Evolutionary conservation across 2,888 invertebrate species (phyloP).

Genomic region (Phlogophora meticulosa): DNA sequence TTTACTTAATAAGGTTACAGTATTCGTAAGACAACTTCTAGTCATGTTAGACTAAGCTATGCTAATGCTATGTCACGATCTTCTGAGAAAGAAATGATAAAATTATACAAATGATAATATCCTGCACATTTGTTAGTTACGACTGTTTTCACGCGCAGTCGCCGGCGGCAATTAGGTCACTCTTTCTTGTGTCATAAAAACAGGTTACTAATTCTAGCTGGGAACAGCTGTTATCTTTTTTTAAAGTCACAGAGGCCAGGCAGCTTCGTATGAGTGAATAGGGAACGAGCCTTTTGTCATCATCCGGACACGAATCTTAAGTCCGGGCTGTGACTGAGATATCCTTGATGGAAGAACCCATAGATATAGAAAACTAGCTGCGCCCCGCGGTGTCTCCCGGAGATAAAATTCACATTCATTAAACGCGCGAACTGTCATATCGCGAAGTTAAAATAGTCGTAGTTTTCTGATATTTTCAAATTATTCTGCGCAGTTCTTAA

Average conservation of each 20-base stretch:
- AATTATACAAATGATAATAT: constrained; percentile 30
- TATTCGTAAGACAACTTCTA: constrained; percentile 35
- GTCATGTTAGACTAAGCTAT: constrained; percentile 6
- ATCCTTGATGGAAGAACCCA: too few species aligned
- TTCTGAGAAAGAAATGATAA: constrained; percentile 38
- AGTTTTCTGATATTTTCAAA: too few species aligned
- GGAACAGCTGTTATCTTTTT: constrained; percentile 11
- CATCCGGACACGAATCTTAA: too few species aligned
- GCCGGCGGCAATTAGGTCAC: constrained; percentile 22
- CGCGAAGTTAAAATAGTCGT: too few species aligned
- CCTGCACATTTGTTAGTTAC: neutral
- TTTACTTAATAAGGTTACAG: constrained; percentile 1
- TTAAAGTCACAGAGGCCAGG: neutral
- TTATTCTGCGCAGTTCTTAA: too few species aligned
- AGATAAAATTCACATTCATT: too few species aligned
- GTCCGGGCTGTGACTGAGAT: too few species aligned
- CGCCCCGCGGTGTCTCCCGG: too few species aligned
- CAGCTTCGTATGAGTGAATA: too few species aligned
- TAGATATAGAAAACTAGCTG: too few species aligned
- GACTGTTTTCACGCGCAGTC: neutral
- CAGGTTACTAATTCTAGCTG: constrained; percentile 2
- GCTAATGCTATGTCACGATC: constrained; percentile 10
- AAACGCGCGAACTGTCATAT: too few species aligned
- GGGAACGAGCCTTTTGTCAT: too few species aligned
- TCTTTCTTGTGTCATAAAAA: neutral